Conservation (phyloP, 2,888 invertebrate species). For the Lithophane ornitopus region DNA sequence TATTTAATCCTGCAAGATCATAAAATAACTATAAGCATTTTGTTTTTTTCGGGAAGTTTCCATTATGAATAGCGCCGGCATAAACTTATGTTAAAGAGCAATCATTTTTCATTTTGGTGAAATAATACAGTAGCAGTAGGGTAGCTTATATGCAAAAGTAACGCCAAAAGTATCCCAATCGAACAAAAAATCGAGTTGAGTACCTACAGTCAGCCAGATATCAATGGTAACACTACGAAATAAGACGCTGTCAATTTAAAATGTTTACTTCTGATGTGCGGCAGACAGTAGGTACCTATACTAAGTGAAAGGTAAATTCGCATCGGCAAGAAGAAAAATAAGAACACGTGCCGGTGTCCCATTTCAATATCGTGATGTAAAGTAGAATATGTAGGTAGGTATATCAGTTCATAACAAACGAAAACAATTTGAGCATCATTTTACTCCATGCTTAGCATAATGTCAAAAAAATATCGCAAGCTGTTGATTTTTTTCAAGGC, state of each 20-base stretch:
- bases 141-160: neutral
- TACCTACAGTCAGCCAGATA: neutral
- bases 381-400: neutral
- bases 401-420: neutral
- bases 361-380: neutral
- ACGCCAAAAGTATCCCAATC: neutral
- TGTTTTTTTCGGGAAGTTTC: neutral
- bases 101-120: neutral
- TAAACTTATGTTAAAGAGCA: neutral
- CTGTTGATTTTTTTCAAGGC: neutral
- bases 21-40: neutral
- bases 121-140: slow-evolving; percentile 9
- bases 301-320: neutral
- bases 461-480: neutral
- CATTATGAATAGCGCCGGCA: neutral
- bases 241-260: neutral
- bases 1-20: neutral
- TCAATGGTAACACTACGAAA: neutral
- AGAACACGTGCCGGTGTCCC: neutral
- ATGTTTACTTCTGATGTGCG: neutral
- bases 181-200: neutral
- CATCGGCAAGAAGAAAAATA: neutral
- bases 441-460: neutral
- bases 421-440: neutral
- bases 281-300: neutral